phyloP scores from a whole-genome alignment of 2,888 invertebrate species.

The Parascotia fuliginaria region DNA sequence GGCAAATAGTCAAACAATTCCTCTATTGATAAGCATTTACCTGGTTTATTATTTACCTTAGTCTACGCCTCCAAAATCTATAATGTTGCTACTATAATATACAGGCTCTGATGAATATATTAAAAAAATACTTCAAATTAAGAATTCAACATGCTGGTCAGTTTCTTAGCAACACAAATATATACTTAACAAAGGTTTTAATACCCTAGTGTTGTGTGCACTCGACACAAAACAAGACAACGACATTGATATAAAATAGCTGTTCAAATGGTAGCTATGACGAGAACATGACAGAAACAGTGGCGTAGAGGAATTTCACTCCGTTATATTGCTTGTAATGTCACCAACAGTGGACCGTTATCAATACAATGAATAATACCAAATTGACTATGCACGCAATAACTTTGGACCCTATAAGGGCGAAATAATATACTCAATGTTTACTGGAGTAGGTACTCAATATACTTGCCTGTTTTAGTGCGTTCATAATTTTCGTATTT shows the following conservation, averaged over 20 bases:
- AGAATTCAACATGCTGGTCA: too few relatives aligned
- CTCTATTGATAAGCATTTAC: too few relatives aligned
- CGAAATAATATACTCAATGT: conserved; percentile 20
- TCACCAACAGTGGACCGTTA: conserved; percentile 53
- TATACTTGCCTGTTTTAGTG: too few relatives aligned
- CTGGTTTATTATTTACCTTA: too few relatives aligned
- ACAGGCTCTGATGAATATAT: too few relatives aligned
- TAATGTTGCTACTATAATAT: too few relatives aligned
- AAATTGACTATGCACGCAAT: conserved; percentile 47
- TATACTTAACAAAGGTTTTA: too few relatives aligned
- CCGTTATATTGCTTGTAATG: conserved; percentile 66
- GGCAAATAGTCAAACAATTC: too few relatives aligned
- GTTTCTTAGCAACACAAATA: too few relatives aligned
- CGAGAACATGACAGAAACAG: conserved; percentile 72
- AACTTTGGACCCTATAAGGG: conserved; percentile 37
- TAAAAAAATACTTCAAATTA: background rate
- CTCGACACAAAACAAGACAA: conserved; percentile 21
- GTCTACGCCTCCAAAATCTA: too few relatives aligned
- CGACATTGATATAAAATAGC: conserved; percentile 59
- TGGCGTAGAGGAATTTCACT: conserved; percentile 65
- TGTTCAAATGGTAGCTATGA: conserved; percentile 61
- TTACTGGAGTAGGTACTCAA: too few relatives aligned
- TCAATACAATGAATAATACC: conserved; percentile 55
- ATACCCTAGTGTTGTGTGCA: conserved; percentile 19
- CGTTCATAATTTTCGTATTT: too few relatives aligned